Evolutionary conservation across 2,888 invertebrate species (phyloP), one percentile per base, ranked within the genome.

Genomic region (Caenorhabditis doughertyi): DNA sequence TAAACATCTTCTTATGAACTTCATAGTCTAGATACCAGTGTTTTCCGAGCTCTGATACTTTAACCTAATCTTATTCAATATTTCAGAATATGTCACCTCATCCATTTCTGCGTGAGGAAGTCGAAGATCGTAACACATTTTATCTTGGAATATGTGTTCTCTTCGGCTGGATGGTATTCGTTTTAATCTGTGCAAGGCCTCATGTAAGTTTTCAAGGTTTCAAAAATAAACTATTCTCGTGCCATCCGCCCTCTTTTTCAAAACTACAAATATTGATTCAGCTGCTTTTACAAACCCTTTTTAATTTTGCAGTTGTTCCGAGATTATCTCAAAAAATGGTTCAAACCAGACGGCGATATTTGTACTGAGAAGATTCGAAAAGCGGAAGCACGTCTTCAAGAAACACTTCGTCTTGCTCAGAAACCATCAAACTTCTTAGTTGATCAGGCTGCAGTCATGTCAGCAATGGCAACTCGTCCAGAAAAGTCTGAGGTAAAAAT

Each of bases 101-200:
- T 25, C 25, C 56, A 18, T 32, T 60, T 49, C 27, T 56, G 7
- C 44, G 62, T 25, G 73, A 64, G n/a, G 77, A 76, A 9, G 39
- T 35, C 27, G 87, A 87, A 51, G 84, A 87, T 25, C 76, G 81
- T 11, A 88, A 85, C 68, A 86, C 87, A 47, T 90, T 89, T 73
- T 35, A 88, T 32, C 84, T 90, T 44, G 91, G 91, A 23, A 70
- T 91, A n/a, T 79, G 81, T 65, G 81, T 91, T 44, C 86, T 91
- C 3, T 87, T 87, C 74, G 89, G 84, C 9, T 91, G 91, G 91
- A 88, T 89, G 84, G 62, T 89, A 49, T 89, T 91, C 56, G 88
- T 91, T 56, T 76, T 89, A 23, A 83, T 90, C 42, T 91, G 91
- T 82, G 91, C 91, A 9, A 87, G 90, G 23, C 91, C 91, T 13